Percentiles rank a stretch among this genome's conserved stretches.
These are phyloP conservation scores for Diploptera punctata DNA, from an alignment of 2,888 invertebrate species.

Conservation along the genomic window DNA sequence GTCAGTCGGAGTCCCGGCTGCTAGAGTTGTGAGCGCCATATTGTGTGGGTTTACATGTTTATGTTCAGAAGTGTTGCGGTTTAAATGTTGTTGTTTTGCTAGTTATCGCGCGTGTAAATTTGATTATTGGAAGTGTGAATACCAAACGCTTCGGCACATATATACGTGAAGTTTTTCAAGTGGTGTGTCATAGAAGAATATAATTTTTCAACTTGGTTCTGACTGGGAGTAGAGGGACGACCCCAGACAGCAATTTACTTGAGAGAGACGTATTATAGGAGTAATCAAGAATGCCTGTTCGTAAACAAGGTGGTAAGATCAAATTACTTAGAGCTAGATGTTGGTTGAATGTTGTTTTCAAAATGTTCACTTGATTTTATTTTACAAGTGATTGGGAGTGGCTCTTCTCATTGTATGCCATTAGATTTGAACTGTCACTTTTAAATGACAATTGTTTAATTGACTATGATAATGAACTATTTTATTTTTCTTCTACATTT, in stretches of 20 bases:
- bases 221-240: slow-evolving; percentile 2
- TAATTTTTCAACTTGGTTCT: slow-evolving; percentile 29
- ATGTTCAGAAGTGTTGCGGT: slow-evolving; percentile 40
- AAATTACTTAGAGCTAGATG: slow-evolving; percentile 47
- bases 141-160: neutral
- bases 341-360: slow-evolving; percentile 35
- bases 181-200: slow-evolving; percentile 35
- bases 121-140: slow-evolving; percentile 5
- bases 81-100: slow-evolving; percentile 25
- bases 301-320: slow-evolving; percentile 73
- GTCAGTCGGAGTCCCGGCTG: slow-evolving; percentile 39
- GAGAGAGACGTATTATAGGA: slow-evolving; percentile 22
- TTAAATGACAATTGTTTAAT: slow-evolving; percentile 23
- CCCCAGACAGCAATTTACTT: slow-evolving; percentile 4
- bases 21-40: slow-evolving; percentile 42
- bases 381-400: slow-evolving; percentile 34
- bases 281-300: slow-evolving; percentile 67
- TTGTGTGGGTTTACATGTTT: slow-evolving; percentile 42
- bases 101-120: slow-evolving; percentile 2
- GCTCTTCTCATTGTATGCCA: slow-evolving; percentile 26
- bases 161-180: slow-evolving; percentile 18
- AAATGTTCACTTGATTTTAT: slow-evolving; percentile 7
- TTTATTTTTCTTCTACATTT: too few relatives aligned
- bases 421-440: slow-evolving; percentile 33
- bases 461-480: neutral